Percentiles rank a stretch among this genome's conserved stretches.
Evolutionary conservation across 1,140 invertebrate genomes (phyloP).

Genomic region (Megalopta genalis): DNA sequence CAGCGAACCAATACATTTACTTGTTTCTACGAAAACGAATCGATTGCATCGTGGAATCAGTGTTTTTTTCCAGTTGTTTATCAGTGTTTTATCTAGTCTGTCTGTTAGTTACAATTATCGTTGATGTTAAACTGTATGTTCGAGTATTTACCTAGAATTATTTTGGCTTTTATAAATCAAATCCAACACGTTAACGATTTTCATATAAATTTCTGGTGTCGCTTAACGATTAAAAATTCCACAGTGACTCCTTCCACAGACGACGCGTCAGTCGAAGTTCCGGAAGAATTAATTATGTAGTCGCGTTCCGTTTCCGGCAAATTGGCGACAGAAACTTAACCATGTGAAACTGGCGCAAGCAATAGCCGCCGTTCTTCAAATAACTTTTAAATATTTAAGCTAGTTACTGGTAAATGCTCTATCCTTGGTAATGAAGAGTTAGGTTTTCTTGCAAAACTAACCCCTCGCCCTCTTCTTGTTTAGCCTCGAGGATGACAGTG

Average conservation of each 20-base stretch:
- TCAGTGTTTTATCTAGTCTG: background rate
- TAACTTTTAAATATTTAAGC: conserved; percentile 37
- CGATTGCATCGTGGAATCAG: background rate
- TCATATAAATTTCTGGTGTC: background rate
- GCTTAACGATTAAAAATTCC: conserved; percentile 17
- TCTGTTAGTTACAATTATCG: background rate
- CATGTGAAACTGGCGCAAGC: conserved; percentile 34
- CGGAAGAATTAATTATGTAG: conserved; percentile 43
- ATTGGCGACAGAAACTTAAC: conserved; percentile 43
- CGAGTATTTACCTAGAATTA: background rate
- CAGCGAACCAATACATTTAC: background rate
- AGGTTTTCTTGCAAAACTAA: conserved; percentile 45
- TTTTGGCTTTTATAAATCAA: background rate
- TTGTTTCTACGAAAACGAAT: background rate
- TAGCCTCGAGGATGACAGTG: conserved; percentile 57
- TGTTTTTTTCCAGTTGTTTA: background rate
- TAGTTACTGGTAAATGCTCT: conserved; percentile 25
- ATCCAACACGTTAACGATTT: background rate
- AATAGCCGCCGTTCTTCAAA: conserved; percentile 24
- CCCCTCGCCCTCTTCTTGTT: conserved; percentile 14
- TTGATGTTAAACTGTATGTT: background rate
- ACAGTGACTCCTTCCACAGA: background rate
- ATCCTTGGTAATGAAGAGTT: conserved; percentile 47
- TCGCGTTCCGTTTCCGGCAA: conserved; percentile 44
- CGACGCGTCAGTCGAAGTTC: conserved; percentile 28